Percentiles rank a stretch among this genome's conserved stretches.
Conservation (phyloP, 1,140 invertebrate species). For the Pseudomyrmex dendroicus region DNA sequence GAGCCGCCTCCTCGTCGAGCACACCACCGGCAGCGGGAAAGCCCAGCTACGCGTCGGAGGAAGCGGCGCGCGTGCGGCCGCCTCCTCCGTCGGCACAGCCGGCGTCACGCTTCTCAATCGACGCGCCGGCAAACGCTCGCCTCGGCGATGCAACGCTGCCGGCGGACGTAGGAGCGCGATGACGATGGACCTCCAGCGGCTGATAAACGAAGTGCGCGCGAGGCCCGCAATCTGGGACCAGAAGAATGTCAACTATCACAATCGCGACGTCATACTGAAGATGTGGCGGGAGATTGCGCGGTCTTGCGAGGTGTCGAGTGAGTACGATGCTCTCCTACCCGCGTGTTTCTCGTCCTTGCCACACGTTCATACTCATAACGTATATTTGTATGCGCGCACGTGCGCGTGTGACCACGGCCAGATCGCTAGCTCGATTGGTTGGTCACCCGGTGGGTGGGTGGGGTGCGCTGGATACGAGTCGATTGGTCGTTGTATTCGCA, state of each 20-base stretch:
- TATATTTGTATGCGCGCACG: conserved; percentile 5
- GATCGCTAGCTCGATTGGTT: conserved; percentile 3
- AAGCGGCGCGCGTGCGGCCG: conserved; percentile 70
- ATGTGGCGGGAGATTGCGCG: conserved; percentile 78
- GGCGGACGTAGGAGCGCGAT: conserved; percentile 69
- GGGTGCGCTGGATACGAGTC: conserved; percentile 15
- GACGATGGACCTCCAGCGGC: conserved; percentile 77
- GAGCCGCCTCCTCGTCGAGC: conserved; percentile 50
- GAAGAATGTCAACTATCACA: conserved; percentile 78
- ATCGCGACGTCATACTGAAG: conserved; percentile 76
- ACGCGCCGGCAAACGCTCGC: conserved; percentile 67
- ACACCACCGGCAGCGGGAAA: conserved; percentile 46
- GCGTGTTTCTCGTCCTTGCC: not conserved
- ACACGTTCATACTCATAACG: not conserved
- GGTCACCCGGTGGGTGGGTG: not conserved
- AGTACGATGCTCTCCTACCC: conserved; percentile 64
- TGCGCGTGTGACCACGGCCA: conserved; percentile 31
- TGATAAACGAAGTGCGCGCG: conserved; percentile 76
- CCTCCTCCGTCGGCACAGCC: conserved; percentile 64
- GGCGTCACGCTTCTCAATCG: conserved; percentile 71
- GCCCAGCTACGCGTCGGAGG: conserved; percentile 65
- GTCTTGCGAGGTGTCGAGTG: conserved; percentile 77
- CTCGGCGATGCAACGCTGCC: conserved; percentile 70
- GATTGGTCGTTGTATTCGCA: conserved; percentile 22
- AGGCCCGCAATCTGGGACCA: conserved; percentile 79